Evolutionary conservation across 2,888 invertebrate species (phyloP).

Genomic region (Liodrosophila aerea): DNA sequence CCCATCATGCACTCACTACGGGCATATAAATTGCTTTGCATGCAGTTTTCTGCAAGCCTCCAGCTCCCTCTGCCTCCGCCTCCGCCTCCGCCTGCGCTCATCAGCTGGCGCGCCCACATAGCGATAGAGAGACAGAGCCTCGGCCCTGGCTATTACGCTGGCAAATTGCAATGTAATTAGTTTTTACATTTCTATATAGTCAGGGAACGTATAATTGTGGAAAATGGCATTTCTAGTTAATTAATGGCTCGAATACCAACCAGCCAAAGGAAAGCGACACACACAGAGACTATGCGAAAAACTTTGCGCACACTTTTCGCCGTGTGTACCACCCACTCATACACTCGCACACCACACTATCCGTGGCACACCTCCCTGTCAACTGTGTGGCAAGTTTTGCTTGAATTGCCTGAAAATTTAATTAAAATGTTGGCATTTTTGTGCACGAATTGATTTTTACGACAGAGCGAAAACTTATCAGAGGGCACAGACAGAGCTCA

Average conservation of each 20-base stretch:
- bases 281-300: slow-evolving; percentile 23
- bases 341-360: background rate
- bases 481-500: slow-evolving; percentile 22
- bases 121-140: slow-evolving; percentile 51
- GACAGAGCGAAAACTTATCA: slow-evolving; percentile 24
- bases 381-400: slow-evolving; percentile 54
- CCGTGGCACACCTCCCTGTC: slow-evolving; percentile 29
- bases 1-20: slow-evolving; percentile 8
- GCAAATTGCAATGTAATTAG: slow-evolving; percentile 80
- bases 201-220: slow-evolving; percentile 74
- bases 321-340: too few species aligned
- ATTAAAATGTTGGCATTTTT: slow-evolving; percentile 68
- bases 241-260: slow-evolving; percentile 55
- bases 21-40: slow-evolving; percentile 73
- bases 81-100: background rate
- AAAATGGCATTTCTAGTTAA: slow-evolving; percentile 76
- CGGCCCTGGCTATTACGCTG: slow-evolving; percentile 70
- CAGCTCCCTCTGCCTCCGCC: slow-evolving; percentile 1
- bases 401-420: slow-evolving; percentile 68
- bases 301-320: slow-evolving; percentile 51
- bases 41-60: slow-evolving; percentile 56
- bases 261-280: background rate
- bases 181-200: slow-evolving; percentile 73
- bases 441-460: slow-evolving; percentile 53
- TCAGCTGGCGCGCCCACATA: slow-evolving; percentile 31